Evolutionary conservation across 2,113 vertebrate genomes (phyloP), one percentile per base, ranked within the genome.

Genomic region (Cranoglanis bouderius): DNA sequence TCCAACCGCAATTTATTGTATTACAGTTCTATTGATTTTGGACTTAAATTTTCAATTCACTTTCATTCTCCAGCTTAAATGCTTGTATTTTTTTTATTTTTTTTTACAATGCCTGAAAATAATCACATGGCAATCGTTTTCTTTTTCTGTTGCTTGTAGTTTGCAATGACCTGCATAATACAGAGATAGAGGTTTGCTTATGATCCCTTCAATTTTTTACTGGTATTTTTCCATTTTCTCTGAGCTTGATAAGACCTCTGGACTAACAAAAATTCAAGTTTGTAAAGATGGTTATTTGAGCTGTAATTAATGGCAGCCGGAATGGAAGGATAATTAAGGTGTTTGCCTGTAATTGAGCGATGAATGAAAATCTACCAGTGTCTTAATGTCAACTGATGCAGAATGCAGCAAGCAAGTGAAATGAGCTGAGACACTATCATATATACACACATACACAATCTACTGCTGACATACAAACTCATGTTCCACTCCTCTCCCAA

Each of bases 41-140:
- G 78, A 88, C 77, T 75, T 78, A 74, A 70, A 78, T 84, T 49
- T 88, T 90, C 32, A 63, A 86, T 88, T 88, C 84, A 72, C 46
- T 85, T 85, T 70, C 63, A 70, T 85, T 85, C 18, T 51, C 63
- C 67, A 59, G 70, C 14, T 26, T 74, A 53, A 72, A 74, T 75
- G 10, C 35, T 85, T 85, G 9, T 72, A 26, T 72, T n/a, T n/a
- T n/a, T n/a, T n/a, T n/a, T n/a, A n/a, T n/a, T n/a, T n/a, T n/a
- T 72, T 85, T 70, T 72, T 55, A 72, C 84, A 85, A 55, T 38
- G 67, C 12, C 32, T 72, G 57, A 72, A 85, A 53, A 38, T 72
- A 72, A 72, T 85, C 21, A 85, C 65, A 72, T 35, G 5, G 24
- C 46, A 53, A 46, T 46, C 4, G 53, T 74, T 77, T 40, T 53